Evolutionary conservation across 2,888 invertebrate genomes (phyloP).

Genomic region (Xestia xanthographa): DNA sequence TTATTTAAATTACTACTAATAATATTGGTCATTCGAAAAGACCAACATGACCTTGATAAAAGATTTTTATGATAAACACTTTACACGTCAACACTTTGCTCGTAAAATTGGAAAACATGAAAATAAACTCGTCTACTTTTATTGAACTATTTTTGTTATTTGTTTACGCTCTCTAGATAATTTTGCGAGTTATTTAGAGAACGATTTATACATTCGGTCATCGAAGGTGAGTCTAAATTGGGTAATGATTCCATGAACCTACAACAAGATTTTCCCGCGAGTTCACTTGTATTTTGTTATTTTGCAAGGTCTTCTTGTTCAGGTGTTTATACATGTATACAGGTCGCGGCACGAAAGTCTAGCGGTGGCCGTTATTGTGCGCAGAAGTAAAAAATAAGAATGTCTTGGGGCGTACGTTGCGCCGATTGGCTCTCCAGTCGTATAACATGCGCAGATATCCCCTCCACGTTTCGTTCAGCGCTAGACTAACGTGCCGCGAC

Average conservation of each 20-base stretch:
- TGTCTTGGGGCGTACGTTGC: too few relatives aligned
- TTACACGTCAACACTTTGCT: conserved; percentile 17
- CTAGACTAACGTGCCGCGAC: too few relatives aligned
- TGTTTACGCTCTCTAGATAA: conserved; percentile 56
- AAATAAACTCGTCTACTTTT: conserved; percentile 21
- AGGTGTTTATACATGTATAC: too few relatives aligned
- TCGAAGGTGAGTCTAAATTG: conserved; percentile 38
- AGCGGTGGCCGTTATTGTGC: too few relatives aligned
- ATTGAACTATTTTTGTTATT: conserved; percentile 54
- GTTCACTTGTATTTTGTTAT: not conserved
- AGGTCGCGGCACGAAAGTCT: too few relatives aligned
- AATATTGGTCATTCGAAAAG: not conserved
- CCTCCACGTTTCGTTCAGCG: too few relatives aligned
- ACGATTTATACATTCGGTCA: conserved; percentile 28
- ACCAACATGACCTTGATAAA: conserved; percentile 3
- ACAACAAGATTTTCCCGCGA: not conserved
- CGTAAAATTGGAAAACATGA: conserved; percentile 33
- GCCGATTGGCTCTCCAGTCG: too few relatives aligned
- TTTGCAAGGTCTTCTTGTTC: not conserved
- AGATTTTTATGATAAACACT: conserved; percentile 29
- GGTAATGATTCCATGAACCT: not conserved
- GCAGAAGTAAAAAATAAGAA: too few relatives aligned
- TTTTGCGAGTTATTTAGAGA: conserved; percentile 18
- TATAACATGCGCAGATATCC: too few relatives aligned
- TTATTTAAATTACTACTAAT: not conserved